phyloP scores from a whole-genome alignment of 2,888 invertebrate genomes.

The Chloroclystis v-ata region DNA sequence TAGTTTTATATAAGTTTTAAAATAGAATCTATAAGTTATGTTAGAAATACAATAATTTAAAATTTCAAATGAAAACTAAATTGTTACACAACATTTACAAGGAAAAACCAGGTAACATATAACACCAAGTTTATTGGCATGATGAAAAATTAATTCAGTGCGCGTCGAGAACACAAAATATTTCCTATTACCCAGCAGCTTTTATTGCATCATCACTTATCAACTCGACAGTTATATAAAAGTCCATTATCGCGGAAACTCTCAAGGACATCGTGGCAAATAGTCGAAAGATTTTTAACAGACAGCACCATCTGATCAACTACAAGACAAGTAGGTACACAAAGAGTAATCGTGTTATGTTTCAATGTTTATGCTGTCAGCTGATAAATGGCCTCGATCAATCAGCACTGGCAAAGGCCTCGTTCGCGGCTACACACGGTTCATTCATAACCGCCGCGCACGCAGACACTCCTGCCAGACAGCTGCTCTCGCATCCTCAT shows the following conservation, averaged over 20 bases:
- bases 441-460: conserved; percentile 30
- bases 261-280: not conserved
- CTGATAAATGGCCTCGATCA: conserved; percentile 28
- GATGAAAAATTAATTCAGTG: conserved; percentile 37
- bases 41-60: no score
- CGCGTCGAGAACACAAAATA: conserved; percentile 32
- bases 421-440: conserved; percentile 28
- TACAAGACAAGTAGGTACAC: conserved; percentile 8
- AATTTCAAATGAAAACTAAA: not conserved
- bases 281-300: conserved; percentile 4
- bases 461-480: conserved; percentile 17
- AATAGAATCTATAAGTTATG: no score
- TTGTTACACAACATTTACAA: not conserved
- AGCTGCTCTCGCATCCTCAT: conserved; percentile 16
- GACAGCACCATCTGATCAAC: conserved; percentile 14
- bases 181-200: conserved; percentile 12
- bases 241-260: not conserved
- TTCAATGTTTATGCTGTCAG: conserved; percentile 25
- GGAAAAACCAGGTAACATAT: not conserved
- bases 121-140: conserved; percentile 32
- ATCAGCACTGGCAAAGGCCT: conserved; percentile 28
- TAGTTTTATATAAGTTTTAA: no score
- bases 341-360: conserved; percentile 24
- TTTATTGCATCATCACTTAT: conserved; percentile 1
- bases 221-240: conserved; percentile 1